Conservation (phyloP, 2,113 vertebrate genomes). For the Brachionichthys hirsutus region DNA sequence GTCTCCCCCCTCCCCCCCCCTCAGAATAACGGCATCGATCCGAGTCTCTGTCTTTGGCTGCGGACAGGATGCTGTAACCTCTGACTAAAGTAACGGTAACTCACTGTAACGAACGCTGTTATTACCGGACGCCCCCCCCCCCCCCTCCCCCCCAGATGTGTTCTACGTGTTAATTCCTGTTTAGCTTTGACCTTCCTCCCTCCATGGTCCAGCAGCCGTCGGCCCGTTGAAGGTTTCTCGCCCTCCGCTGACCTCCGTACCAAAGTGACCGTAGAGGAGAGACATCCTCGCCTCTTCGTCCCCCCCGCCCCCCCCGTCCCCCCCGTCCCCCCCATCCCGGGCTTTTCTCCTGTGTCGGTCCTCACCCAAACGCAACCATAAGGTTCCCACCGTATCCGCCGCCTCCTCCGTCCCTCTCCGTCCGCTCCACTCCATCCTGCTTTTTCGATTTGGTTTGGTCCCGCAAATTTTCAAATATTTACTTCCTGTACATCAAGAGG, state of each 20-base stretch:
- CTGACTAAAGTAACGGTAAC: constrained; percentile 63
- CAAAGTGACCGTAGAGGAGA: constrained; percentile 46
- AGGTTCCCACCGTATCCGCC: constrained; percentile 80
- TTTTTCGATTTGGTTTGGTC: constrained; percentile 80
- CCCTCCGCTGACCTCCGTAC: constrained; percentile 17
- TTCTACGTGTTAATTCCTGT: constrained; percentile 52
- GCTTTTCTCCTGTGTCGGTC: constrained; percentile 70
- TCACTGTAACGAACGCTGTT: constrained; percentile 63
- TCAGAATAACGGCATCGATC: constrained; percentile 35
- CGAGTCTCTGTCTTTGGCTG: constrained; percentile 22
- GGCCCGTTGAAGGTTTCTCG: constrained; percentile 34
- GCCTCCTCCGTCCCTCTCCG: constrained; percentile 85
- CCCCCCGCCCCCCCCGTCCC: constrained; percentile 8
- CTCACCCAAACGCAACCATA: constrained; percentile 82
- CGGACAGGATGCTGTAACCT: constrained; percentile 29
- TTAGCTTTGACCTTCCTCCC: constrained; percentile 46
- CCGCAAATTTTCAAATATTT: constrained; percentile 85
- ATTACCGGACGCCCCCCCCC: constrained; percentile 57
- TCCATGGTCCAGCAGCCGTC: constrained; percentile 50
- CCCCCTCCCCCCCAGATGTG: constrained; percentile 30
- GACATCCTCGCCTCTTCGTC: constrained; percentile 29
- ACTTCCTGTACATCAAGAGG: constrained; percentile 85
- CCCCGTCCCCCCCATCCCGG: not conserved
- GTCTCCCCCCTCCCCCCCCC: too few relatives aligned
- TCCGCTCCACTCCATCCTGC: constrained; percentile 72